These are phyloP conservation scores for Equus quagga DNA, from an alignment of 2,113 vertebrate species.

Conservation along the genomic window DNA sequence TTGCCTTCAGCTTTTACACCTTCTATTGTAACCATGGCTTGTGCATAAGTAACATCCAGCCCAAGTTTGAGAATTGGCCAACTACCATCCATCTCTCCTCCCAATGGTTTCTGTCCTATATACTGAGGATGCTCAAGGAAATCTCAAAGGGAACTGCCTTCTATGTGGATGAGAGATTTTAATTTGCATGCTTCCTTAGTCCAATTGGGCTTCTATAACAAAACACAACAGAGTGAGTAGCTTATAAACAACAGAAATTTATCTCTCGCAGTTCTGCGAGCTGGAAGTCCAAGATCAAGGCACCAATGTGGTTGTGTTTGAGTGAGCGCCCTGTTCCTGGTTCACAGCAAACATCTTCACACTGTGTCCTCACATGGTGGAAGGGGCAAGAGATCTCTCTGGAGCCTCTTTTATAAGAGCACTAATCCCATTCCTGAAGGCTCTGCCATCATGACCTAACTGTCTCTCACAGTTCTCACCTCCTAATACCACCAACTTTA, in stretches of 20 bases:
- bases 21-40: background rate
- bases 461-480: background rate
- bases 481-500: background rate
- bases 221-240: no score
- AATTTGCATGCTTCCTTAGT: background rate
- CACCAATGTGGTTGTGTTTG: no score
- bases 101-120: background rate
- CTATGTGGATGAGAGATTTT: background rate
- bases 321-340: no score
- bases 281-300: no score
- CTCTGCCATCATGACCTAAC: background rate
- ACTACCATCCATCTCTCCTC: no score
- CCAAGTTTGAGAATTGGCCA: background rate
- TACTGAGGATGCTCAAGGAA: background rate
- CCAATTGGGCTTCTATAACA: no score
- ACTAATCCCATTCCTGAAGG: background rate
- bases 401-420: no score
- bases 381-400: no score
- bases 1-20: background rate
- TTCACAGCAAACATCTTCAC: no score
- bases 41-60: background rate
- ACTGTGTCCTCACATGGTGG: no score
- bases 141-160: background rate
- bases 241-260: no score
- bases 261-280: no score